Evolutionary conservation across 92 coral and sea anemone species (phyloP), one percentile per base, ranked within the genome.

Genomic region (Plumapathes pennacea): DNA sequence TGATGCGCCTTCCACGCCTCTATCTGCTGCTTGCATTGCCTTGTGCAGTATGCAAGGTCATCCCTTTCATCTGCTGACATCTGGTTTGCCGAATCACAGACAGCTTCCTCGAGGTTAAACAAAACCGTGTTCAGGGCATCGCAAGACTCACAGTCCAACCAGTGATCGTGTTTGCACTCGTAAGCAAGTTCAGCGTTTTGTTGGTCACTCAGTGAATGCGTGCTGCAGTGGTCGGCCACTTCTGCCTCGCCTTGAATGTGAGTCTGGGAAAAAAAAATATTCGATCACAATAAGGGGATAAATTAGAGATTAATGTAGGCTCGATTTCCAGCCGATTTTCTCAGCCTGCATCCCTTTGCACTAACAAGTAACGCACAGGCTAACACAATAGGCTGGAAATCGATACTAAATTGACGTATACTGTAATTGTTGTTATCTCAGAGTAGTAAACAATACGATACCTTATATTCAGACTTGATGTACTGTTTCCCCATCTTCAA

Each of bases 391-490:
- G n/a, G n/a, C n/a, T n/a, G n/a, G n/a, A n/a, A n/a, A n/a, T n/a
- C n/a, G n/a, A n/a, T n/a, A n/a, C n/a, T n/a, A n/a, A n/a, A n/a
- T n/a, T n/a, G n/a, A n/a, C n/a, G n/a, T n/a, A n/a, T n/a, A n/a
- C n/a, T n/a, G n/a, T n/a, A n/a, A n/a, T n/a, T n/a, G n/a, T n/a
- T n/a, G n/a, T n/a, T n/a, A n/a, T n/a, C n/a, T n/a, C n/a, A n/a
- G n/a, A n/a, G n/a, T n/a, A n/a, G n/a, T n/a, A n/a, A 24, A 46
- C 4, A 32, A 52, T n/a, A n/a, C n/a, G n/a, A 30, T 49, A 76
- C 77, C 77, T 76, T 76, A 47, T 57, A 76, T 44, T 68, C 77
- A 21, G 83, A 46, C 41, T 76, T 76, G 31, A 76, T 57, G 52
- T 76, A 69, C 51, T 76, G 83, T 50, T 76, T 76, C 34, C 76